These are phyloP conservation scores for Pantherophis guttatus DNA, from an alignment of 2,113 vertebrate genomes.

Conservation along the genomic window DNA sequence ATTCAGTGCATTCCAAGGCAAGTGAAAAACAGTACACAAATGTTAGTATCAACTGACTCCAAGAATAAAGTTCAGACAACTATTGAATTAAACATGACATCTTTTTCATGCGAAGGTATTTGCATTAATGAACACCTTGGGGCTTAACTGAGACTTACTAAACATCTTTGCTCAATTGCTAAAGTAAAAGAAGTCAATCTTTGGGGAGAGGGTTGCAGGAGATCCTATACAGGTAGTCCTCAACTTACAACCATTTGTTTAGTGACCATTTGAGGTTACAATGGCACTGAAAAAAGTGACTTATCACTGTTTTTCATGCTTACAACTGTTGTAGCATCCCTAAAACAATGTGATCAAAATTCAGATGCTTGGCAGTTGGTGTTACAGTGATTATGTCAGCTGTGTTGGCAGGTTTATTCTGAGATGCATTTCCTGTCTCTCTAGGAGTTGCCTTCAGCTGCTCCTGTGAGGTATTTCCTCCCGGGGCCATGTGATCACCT, in stretches of 20 bases:
- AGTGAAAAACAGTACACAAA: conserved; percentile 38
- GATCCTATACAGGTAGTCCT: not conserved
- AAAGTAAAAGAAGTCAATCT: not conserved
- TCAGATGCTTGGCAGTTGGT: not conserved
- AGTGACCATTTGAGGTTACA: not conserved
- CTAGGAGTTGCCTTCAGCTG: too few relatives aligned
- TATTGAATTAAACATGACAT: conserved; percentile 28
- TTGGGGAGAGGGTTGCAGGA: not conserved
- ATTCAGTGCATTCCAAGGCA: conserved; percentile 8
- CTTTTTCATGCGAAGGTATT: not conserved
- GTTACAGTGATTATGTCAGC: too few relatives aligned
- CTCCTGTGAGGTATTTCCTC: not conserved
- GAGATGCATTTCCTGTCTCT: too few relatives aligned
- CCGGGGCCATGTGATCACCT: not conserved
- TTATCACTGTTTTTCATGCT: not conserved
- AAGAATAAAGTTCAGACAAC: conserved; percentile 37
- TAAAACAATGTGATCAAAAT: not conserved
- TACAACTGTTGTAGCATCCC: not conserved
- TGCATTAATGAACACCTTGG: conserved; percentile 3
- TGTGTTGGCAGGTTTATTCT: too few relatives aligned
- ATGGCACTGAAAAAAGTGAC: not conserved
- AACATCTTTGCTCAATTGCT: conserved; percentile 25
- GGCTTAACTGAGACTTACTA: not conserved
- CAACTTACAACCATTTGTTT: not conserved
- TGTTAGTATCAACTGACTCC: not conserved